Conservation (phyloP, 2,888 invertebrate species). For the Diogma glabrata region DNA sequence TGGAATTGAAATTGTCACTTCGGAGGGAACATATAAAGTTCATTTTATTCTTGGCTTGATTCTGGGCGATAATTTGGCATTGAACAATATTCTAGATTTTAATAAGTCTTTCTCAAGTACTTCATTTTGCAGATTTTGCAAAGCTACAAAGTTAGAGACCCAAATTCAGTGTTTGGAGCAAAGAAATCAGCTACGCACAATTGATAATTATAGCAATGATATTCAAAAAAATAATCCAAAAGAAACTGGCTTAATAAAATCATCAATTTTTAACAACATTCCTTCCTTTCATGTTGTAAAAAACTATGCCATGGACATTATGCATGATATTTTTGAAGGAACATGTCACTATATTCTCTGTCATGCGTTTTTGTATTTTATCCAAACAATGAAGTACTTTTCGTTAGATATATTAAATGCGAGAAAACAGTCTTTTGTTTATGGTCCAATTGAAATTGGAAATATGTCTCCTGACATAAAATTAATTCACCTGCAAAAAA, state of each 20-base stretch:
- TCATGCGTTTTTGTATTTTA: not conserved
- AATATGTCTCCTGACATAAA: slow-evolving; percentile 4
- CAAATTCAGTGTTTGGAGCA: not conserved
- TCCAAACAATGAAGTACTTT: not conserved
- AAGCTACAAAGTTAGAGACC: not conserved
- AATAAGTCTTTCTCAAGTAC: not conserved
- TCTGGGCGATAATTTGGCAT: not conserved
- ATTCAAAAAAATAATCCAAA: not conserved
- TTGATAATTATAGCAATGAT: not conserved
- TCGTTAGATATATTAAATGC: slow-evolving; percentile 10
- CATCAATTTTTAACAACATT: not conserved
- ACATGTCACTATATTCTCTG: slow-evolving; percentile 13
- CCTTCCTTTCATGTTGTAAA: not conserved
- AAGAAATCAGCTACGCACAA: not conserved
- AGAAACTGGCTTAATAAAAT: not conserved
- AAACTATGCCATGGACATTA: slow-evolving; percentile 10
- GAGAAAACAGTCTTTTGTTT: slow-evolving; percentile 12
- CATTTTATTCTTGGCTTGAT: not conserved
- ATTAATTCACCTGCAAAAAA: slow-evolving; percentile 2
- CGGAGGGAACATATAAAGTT: not conserved
- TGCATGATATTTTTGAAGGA: slow-evolving; percentile 13
- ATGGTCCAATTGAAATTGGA: slow-evolving; percentile 7
- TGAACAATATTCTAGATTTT: not conserved
- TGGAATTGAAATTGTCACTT: slow-evolving; percentile 19
- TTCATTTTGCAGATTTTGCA: not conserved